phyloP scores from a whole-genome alignment of 2,888 invertebrate genomes.

The Caenorhabditis imperialis region DNA sequence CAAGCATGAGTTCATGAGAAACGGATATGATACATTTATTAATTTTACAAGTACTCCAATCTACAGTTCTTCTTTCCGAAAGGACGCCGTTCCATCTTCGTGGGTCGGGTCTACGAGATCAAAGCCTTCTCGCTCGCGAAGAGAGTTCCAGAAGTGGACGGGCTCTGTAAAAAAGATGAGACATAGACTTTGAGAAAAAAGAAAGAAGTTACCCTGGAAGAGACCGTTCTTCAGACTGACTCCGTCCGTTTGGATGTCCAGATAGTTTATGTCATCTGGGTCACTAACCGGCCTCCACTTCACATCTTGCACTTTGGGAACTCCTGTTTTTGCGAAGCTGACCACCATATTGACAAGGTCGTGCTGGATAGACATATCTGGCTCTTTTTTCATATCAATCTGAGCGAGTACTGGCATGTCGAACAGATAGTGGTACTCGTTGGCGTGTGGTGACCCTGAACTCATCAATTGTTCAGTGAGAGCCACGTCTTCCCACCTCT shows the following conservation, averaged over 20 bases:
- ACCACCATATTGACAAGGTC: conserved; percentile 45
- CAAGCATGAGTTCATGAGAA: conserved; percentile 4
- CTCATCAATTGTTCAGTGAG: background rate
- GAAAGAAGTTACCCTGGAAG: conserved; percentile 24
- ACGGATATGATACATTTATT: no score
- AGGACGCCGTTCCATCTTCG: no score
- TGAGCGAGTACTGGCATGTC: conserved; percentile 39
- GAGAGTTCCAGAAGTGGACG: conserved; percentile 33
- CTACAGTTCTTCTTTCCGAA: conserved; percentile 40
- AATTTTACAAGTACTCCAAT: no score
- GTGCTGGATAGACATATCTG: conserved; percentile 24
- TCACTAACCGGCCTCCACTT: conserved; percentile 44
- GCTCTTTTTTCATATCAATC: conserved; percentile 35
- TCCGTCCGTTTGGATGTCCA: conserved; percentile 29
- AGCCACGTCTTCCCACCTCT: conserved; percentile 16
- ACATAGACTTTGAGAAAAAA: background rate
- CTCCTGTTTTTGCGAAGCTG: conserved; percentile 44
- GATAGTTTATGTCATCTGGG: conserved; percentile 35
- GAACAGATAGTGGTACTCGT: conserved; percentile 62
- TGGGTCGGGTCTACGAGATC: conserved; percentile 45
- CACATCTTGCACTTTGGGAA: conserved; percentile 25
- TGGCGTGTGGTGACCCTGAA: conserved; percentile 58
- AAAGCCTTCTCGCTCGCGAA: conserved; percentile 31
- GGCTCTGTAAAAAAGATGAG: conserved; percentile 26
- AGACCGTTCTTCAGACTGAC: conserved; percentile 30